Base-by-base conservation (phyloP, 2,113 vertebrate genomes). In the Suricata suricatta region DNA sequence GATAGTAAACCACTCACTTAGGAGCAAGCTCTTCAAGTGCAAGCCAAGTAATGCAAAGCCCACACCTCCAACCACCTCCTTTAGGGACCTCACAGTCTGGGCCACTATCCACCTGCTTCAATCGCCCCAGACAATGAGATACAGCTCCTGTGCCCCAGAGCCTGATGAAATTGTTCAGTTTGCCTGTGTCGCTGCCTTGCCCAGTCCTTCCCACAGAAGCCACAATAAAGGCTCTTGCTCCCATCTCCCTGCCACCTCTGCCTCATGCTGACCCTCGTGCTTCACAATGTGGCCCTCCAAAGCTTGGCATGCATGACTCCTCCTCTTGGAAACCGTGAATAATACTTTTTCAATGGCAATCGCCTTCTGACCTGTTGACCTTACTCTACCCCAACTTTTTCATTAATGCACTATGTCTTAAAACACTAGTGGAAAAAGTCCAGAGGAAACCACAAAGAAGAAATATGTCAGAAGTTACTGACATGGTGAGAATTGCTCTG, bases 361-460 rank as follows among this genome's bases (percentile, higher is more conserved):
- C 35, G 13, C 12, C 31, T 64, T 64, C 54, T 33, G 8, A 52
- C 47, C 33, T 17, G 1, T 16, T 60, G 79, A 12, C 8, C n/a
- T 95, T 86, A 85, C 60, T 86, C 1, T 15, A 68, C 13, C 33
- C 68, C 66, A n/a, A 8, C n/a, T 41, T 95, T 96, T 76, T 29
- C 69, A 41, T 47, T 86, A 86, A 82, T 41, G 68, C 0, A 7
- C 11, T 83, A 27, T 44, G 41, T 57, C 63, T 95, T 74, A 71
- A 85, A 74, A 83, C 52, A 50, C 3, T 41, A 21, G 23, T 66
- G 25, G n/a, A 33, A 90, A 69, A 64, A 41, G 6, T 68, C 69
- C 57, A 76, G 29, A 57, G n/a, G 27, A 68, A 92, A 85, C 4
- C 13, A 57, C 19, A 87, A 38, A 33, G 41, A 80, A 91, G 38